Evolutionary conservation across 2,888 invertebrate genomes (phyloP), one percentile per base, ranked within the genome.

Genomic region (Xylota segnis): DNA sequence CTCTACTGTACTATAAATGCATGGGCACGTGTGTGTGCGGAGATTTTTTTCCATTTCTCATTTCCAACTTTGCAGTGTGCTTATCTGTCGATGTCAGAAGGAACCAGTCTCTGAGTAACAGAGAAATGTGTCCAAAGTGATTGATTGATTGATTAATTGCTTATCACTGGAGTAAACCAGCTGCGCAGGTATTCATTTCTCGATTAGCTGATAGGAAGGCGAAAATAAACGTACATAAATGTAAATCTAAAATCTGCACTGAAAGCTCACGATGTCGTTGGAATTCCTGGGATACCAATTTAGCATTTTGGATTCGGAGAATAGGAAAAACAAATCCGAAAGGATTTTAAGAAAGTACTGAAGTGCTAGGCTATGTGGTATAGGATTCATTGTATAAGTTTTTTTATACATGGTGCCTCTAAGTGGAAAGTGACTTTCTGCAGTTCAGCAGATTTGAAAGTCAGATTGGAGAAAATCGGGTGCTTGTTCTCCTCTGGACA

Each of bases 121-220:
- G 56, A 47, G 70, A 70, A 74, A 83, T 71, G 70, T 81, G 75
- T 86, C 84, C 66, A 65, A 76, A 76, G 71, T 86, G 84, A 86
- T 86, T 86, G 84, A 84, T 84, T 66, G 84, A 86, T 81, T 86
- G 81, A 86, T 81, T 86, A 86, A 86, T 86, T 86, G 81, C 75
- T 81, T 86, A 81, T 81, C 84, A 56, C 66, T 75, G 47, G 16
- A 74, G 70, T 79, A 71, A 71, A 66, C 76, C 84, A 86, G 81
- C 74, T 79, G 78, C 78, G 68, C 63, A 78, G 63, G 68, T 84
- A 84, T 75, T 61, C 82, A 81, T 72, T 86, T 45, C 54, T 54
- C 71, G 37, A 70, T 79, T 79, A 70, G 70, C 43, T 66, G 47
- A 58, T 47, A 14, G 34, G 27, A 27, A 37, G 37, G 23, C n/a